These are phyloP conservation scores for Hippocampus guttulatus DNA, from an alignment of 2,113 vertebrate species.

Conservation along the genomic window DNA sequence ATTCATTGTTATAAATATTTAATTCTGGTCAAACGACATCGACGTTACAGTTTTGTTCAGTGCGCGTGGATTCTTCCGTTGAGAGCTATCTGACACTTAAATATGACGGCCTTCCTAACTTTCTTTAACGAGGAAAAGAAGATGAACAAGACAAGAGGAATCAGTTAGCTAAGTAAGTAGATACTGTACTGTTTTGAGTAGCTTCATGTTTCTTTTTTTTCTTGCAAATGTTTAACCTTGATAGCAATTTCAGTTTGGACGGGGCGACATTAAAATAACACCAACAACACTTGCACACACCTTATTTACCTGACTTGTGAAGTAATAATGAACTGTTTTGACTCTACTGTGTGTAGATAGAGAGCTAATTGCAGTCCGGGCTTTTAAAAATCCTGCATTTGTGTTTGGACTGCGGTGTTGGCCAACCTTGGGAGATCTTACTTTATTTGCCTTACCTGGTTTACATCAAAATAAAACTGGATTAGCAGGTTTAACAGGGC, in stretches of 20 bases:
- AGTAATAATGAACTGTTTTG: background rate
- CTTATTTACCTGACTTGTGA: background rate
- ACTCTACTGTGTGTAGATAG: background rate
- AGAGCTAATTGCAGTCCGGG: background rate
- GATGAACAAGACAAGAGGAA: background rate
- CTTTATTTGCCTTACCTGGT: background rate
- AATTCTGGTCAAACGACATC: background rate
- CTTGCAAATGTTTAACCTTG: background rate
- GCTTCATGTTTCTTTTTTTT: background rate
- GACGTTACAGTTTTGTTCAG: background rate
- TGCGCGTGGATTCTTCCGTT: background rate
- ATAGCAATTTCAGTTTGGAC: background rate
- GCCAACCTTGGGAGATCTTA: background rate
- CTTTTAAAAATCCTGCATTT: background rate
- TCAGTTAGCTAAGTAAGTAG: background rate
- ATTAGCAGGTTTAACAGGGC: background rate
- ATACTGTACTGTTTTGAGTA: background rate
- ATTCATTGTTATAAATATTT: background rate
- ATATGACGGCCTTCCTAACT: background rate
- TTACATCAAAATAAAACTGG: background rate
- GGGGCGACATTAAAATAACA: background rate
- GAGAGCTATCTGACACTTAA: background rate
- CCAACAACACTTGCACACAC: background rate
- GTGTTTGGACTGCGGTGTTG: background rate
- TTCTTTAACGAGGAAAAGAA: background rate